Evolutionary conservation across 1,140 invertebrate species (phyloP).

Genomic region (Choristoneura fumiferana): DNA sequence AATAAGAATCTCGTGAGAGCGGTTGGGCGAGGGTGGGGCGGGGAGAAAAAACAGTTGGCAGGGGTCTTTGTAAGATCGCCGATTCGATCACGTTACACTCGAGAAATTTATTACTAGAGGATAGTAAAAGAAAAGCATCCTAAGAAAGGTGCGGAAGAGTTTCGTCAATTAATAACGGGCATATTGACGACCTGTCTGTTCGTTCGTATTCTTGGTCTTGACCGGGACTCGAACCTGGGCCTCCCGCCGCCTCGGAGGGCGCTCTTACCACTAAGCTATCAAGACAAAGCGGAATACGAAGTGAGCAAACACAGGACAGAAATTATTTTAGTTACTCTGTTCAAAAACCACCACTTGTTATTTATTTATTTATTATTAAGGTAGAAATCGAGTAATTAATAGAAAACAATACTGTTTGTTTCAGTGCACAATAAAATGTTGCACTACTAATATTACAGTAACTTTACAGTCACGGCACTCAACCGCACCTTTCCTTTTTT

Average conservation of each 20-base stretch:
- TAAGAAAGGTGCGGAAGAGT: conserved; percentile 39
- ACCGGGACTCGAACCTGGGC: conserved; percentile 77
- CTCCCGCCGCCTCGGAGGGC: conserved; percentile 62
- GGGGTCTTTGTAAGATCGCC: conserved; percentile 62
- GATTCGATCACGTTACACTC: conserved; percentile 69
- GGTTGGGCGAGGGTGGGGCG: conserved; percentile 52
- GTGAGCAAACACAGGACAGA: conserved; percentile 27
- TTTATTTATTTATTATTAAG: too few relatives aligned
- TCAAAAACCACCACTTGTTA: conserved; percentile 19
- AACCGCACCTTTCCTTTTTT: conserved; percentile 20
- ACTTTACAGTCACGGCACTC: conserved; percentile 10
- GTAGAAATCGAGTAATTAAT: too few relatives aligned
- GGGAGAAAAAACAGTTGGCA: conserved; percentile 66
- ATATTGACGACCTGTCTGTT: conserved; percentile 26
- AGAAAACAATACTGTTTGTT: too few relatives aligned
- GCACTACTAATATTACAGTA: too few relatives aligned
- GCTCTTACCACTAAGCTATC: conserved; percentile 78
- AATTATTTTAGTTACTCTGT: neutral
- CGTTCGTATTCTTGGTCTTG: conserved; percentile 64
- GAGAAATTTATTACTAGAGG: conserved; percentile 48
- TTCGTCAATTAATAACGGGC: conserved; percentile 28
- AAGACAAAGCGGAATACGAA: conserved; percentile 68
- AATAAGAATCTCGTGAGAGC: conserved; percentile 77
- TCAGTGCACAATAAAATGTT: too few relatives aligned
- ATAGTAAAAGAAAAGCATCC: conserved; percentile 23